Base-by-base conservation (phyloP, 1,140 invertebrate genomes). In the Penaeus indicus region DNA sequence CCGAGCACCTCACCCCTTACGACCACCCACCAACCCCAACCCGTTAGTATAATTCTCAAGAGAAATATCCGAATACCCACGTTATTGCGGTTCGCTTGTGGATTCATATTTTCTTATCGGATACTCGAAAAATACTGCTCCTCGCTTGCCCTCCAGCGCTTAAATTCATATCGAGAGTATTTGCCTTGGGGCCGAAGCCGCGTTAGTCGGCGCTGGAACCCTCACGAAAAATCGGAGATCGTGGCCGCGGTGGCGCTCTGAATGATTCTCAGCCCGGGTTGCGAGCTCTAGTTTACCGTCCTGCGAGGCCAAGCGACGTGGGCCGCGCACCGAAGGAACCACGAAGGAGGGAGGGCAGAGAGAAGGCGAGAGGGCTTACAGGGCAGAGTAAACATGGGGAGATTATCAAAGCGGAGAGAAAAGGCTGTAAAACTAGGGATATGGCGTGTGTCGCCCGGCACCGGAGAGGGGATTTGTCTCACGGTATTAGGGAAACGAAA, bases 21-120 rank as follows among this genome's bases (percentile, higher is more conserved):
- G 54, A 54, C 54, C 54, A 54, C 54, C 54, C 54, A 54, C 54
- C 54, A 13, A 54, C 54, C 54, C 54, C 54, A 75, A 75, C 27
- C 42, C 72, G 72, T 75, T 75, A 32, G 72, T 27, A 75, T 75
- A 75, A 75, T 75, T 75, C 72, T 75, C 72, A 25, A 25, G 72
- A 75, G 72, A 75, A 75, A 75, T 75, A 75, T 75, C 72, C 72
- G 72, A 75, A 75, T 75, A 75, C 72, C 42, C 72, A 27, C 27
- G 42, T 75, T 32, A 32, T 75, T 27, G 27, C 27, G 72, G 72
- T 32, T 18, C 72, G 72, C 72, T 75, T 75, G 72, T 75, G 72
- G 72, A 75, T 75, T 75, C 72, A 75, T 75, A 75, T 75, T 75
- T 75, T 75, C 72, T 75, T 75, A 75, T 75, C 72, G 72, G 42